phyloP scores from a whole-genome alignment of 2,888 invertebrate genomes.

The Argyra leucocephala region DNA sequence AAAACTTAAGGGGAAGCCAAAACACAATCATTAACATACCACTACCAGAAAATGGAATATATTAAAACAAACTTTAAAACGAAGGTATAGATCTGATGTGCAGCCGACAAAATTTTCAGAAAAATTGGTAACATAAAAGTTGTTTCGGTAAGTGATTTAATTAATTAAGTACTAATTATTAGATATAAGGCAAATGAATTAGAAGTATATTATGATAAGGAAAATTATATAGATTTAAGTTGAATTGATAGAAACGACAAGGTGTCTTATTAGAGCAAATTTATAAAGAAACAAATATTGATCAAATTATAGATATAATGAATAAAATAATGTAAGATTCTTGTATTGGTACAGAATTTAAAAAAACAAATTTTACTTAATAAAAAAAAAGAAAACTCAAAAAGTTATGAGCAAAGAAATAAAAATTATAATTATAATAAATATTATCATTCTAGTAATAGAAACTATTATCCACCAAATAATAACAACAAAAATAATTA shows the following conservation, averaged over 20 bases:
- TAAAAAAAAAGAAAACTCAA: background rate
- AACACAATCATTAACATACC: background rate
- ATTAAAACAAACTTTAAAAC: background rate
- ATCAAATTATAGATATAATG: no score
- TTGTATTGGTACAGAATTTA: no score
- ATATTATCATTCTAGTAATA: background rate
- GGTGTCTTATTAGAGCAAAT: conserved; percentile 13
- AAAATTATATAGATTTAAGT: conserved; percentile 5
- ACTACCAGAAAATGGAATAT: background rate
- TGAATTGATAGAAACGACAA: conserved; percentile 9
- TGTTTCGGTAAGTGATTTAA: background rate
- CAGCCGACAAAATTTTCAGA: background rate
- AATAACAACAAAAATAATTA: no score
- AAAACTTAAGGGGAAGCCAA: background rate
- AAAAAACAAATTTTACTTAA: background rate
- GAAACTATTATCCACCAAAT: background rate
- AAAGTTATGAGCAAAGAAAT: background rate
- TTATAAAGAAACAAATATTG: conserved; percentile 7
- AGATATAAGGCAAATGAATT: conserved; percentile 11
- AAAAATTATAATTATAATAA: background rate
- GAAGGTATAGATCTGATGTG: background rate
- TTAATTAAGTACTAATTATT: background rate
- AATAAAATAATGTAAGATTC: no score
- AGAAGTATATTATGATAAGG: conserved; percentile 9
- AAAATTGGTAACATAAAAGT: conserved; percentile 1